Base-by-base conservation (phyloP, 2,888 invertebrate genomes). In the Euplexia lucipara region DNA sequence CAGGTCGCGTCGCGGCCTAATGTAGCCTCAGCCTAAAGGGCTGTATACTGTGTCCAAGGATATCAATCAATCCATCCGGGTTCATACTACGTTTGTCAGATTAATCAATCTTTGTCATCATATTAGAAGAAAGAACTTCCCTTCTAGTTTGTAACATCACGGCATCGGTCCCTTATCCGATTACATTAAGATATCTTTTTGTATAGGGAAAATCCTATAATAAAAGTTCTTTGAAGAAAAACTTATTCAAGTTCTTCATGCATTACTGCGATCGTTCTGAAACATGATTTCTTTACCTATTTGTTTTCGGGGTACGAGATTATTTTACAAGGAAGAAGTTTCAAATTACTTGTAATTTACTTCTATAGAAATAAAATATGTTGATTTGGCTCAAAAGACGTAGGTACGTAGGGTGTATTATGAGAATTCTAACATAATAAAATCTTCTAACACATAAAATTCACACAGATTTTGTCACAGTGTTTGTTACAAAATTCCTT, bases 281-380 rank as follows among this genome's bases (percentile, higher is more conserved):
- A 54, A 48, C n/a, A 41, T 44, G 56, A 65, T 35, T 65, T 52
- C 39, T 48, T 58, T 3, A n/a, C n/a, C n/a, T 66, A 30, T 58
- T 44, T 73, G 48, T 57, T 51, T n/a, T 32, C 9, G 16, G 5
- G 41, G 22, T 1, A 49, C 16, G n/a, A 30, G 12, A 41, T 16
- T 10, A 51, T 41, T 30, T 61, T 22, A 10, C 16, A 35, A 41
- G 39, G n/a, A 57, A 57, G 20, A 49, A 44, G 37, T 48, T 49
- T 35, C 12, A 16, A 57, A 56, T 41, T n/a, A n/a, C n/a, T n/a
- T 18, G 18, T 51, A 70, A 61, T 75, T 70, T 54, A 52, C n/a
- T n/a, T n/a, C n/a, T n/a, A n/a, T n/a, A n/a, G n/a, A n/a, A n/a
- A n/a, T n/a, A n/a, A n/a, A n/a, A n/a, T n/a, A n/a, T n/a, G n/a